Evolutionary conservation across 2,113 vertebrate genomes (phyloP), one percentile per base, ranked within the genome.

Genomic region (Acanthochromis polyacanthus): DNA sequence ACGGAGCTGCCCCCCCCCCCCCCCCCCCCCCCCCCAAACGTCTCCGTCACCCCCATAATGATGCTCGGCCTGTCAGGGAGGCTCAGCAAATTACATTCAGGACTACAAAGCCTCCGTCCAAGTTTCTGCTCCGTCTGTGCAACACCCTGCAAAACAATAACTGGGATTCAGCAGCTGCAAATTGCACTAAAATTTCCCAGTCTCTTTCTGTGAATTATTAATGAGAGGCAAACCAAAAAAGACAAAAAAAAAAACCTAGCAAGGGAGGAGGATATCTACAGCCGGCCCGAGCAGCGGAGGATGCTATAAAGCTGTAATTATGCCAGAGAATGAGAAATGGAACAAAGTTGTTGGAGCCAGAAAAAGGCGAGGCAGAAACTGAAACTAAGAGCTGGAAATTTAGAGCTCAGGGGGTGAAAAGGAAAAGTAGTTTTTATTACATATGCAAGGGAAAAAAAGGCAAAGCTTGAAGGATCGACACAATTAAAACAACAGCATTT

Each of bases 151-250:
- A 82, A 84, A 91, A 91, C 88, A 91, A 91, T 88, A 89, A 92
- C 85, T 81, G 80, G 80, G 84, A 88, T 87, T 82, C 85, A 85
- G 87, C 91, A 84, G 91, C 91, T 88, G 91, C 91, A 92, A 92
- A 92, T 90, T 91, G 90, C 90, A 89, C 82, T 87, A 87, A 92
- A 87, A 88, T 89, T 75, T 85, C 64, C 85, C 80, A 83, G 88
- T 90, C 88, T 89, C 85, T 85, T 68, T 89, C 82, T 85, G 88
- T 92, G 89, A 92, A 92, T 92, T 91, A 91, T 91, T 91, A 91
- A 92, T 91, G 81, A 89, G 88, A 71, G 78, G 59, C 78, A 75
- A 81, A 84, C 83, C 74, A 75, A 83, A 87, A 86, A 86, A 78
- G 51, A 86, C 62, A 75, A 66, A 86, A 67, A 60, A 71, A 66